Percentiles rank a stretch among this genome's conserved stretches.
Evolutionary conservation across 2,797 vertebrate genomes (phyloP).

Genomic region (Sebastolobus altivelis): DNA sequence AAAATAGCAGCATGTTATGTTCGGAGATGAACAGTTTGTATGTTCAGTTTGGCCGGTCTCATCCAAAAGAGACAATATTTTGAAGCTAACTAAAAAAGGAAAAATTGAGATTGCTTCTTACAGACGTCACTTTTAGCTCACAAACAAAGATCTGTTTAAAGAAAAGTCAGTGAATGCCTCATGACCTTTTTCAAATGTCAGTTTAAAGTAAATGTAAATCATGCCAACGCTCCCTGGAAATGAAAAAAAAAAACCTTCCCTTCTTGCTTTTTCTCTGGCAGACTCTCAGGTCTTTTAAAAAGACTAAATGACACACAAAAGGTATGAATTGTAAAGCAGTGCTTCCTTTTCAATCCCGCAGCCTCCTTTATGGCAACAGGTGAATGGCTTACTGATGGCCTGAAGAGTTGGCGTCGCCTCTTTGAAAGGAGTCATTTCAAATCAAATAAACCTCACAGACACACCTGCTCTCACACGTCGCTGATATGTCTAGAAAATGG

Average conservation of each 20-base stretch:
- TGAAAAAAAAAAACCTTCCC: slow-evolving; percentile 7
- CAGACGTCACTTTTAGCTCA: slow-evolving; percentile 3
- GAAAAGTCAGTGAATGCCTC: slow-evolving; percentile 42
- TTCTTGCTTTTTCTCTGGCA: neutral
- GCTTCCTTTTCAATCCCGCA: slow-evolving; percentile 10
- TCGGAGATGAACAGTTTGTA: slow-evolving; percentile 22
- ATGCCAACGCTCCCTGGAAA: neutral
- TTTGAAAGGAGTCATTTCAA: slow-evolving; percentile 24
- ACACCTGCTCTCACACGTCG: slow-evolving; percentile 35
- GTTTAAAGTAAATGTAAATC: slow-evolving; percentile 40
- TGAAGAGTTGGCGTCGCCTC: slow-evolving; percentile 21
- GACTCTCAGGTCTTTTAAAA: slow-evolving; percentile 15
- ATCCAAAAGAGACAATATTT: slow-evolving; percentile 5
- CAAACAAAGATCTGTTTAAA: slow-evolving; percentile 19
- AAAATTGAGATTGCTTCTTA: slow-evolving; percentile 6
- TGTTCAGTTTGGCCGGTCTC: slow-evolving; percentile 45
- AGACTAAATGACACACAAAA: slow-evolving; percentile 32
- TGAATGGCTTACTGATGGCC: slow-evolving; percentile 42
- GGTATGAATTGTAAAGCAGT: slow-evolving; percentile 12
- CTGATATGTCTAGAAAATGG: slow-evolving; percentile 75
- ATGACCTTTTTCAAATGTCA: slow-evolving; percentile 23
- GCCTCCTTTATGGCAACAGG: slow-evolving; percentile 34
- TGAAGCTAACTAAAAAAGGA: neutral
- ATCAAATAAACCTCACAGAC: slow-evolving; percentile 25
- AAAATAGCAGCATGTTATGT: slow-evolving; percentile 71